Conservation (phyloP, 2,113 vertebrate genomes). For the Oenanthe oenanthe region DNA sequence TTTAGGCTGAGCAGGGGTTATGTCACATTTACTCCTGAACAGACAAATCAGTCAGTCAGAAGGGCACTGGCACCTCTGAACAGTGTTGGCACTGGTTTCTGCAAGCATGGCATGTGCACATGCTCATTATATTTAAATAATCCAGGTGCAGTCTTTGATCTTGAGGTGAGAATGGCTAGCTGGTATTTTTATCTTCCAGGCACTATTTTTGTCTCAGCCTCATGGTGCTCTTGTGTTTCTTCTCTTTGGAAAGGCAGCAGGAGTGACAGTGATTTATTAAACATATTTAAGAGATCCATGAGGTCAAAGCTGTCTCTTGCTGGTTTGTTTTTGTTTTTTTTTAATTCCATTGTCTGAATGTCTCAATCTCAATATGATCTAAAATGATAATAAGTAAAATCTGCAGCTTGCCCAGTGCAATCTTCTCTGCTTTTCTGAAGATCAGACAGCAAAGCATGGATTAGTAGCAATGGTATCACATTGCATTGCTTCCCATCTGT, state of each 20-base stretch:
- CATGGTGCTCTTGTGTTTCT: neutral
- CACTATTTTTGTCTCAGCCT: conserved; percentile 7
- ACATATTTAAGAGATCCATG: neutral
- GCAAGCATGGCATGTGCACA: neutral
- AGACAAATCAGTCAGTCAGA: neutral
- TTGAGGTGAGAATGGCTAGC: neutral
- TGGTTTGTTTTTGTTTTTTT: neutral
- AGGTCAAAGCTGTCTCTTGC: neutral
- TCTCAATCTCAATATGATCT: neutral
- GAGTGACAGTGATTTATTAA: neutral
- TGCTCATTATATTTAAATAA: conserved; percentile 7
- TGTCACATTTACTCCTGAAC: neutral
- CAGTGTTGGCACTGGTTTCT: neutral
- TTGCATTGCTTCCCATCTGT: neutral
- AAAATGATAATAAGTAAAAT: conserved; percentile 12
- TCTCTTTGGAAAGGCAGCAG: neutral
- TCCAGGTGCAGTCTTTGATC: conserved; percentile 20
- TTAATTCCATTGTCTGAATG: neutral
- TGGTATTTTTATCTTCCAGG: conserved; percentile 28
- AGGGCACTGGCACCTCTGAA: neutral
- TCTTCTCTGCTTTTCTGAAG: conserved; percentile 13
- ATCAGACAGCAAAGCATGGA: conserved; percentile 27
- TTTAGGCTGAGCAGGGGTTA: neutral
- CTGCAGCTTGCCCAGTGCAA: neutral
- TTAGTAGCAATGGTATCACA: neutral